Conservation (phyloP, 2,797 vertebrate species). For the Cossypha niveicapilla region DNA sequence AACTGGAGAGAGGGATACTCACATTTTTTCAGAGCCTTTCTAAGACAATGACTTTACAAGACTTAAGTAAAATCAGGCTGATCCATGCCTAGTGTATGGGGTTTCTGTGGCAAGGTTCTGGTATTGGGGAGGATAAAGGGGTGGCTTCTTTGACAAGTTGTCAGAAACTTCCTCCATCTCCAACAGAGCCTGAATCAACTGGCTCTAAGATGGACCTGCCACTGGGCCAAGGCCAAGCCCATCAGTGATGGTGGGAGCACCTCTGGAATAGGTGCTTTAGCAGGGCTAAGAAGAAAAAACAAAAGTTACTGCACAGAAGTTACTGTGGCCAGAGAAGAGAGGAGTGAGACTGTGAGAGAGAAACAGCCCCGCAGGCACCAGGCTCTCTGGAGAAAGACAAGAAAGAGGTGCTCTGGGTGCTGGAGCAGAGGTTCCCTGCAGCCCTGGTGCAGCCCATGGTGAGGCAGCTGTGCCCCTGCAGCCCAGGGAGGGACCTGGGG, state of each 20-base stretch:
- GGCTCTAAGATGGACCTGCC: neutral
- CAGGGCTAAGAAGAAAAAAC: neutral
- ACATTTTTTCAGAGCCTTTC: neutral
- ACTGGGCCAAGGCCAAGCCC: neutral
- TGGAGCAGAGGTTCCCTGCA: neutral
- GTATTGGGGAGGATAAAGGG: neutral
- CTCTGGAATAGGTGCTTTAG: neutral
- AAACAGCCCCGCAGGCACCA: neutral
- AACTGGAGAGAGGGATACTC: neutral
- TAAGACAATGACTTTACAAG: neutral
- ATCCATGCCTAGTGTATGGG: neutral
- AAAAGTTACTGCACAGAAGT: neutral
- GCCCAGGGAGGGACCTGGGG: accelerated
- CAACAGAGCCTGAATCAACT: neutral
- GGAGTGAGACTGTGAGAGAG: neutral
- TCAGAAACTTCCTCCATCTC: neutral
- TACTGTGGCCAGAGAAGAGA: neutral
- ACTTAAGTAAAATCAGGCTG: neutral
- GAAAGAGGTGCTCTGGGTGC: no score
- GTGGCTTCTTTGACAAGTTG: neutral
- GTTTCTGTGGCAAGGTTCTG: neutral
- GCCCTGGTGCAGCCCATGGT: neutral
- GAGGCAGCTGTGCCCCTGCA: neutral
- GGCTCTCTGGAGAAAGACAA: neutral
- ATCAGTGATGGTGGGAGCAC: neutral